These are phyloP conservation scores for Asarcornis scutulata DNA, from an alignment of 2,113 vertebrate genomes.

Conservation along the genomic window DNA sequence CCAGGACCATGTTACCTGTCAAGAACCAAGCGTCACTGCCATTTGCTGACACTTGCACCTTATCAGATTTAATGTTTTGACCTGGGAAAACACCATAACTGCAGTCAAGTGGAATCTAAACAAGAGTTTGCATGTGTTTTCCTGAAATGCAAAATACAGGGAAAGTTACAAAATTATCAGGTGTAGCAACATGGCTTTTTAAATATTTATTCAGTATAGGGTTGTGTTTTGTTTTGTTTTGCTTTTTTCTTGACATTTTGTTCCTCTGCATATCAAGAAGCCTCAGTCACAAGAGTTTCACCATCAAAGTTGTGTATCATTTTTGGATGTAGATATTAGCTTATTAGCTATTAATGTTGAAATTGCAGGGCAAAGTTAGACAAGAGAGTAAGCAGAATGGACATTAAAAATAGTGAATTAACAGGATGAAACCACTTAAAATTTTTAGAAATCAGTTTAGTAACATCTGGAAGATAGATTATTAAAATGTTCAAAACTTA, in stretches of 20 bases:
- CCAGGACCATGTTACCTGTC: neutral
- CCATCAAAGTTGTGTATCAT: neutral
- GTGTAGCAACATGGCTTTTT: neutral
- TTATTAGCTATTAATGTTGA: neutral
- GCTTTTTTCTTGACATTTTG: neutral
- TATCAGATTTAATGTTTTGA: neutral
- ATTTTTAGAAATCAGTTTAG: neutral
- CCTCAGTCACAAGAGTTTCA: neutral
- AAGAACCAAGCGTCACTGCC: neutral
- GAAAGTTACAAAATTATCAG: neutral
- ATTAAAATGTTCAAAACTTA: neutral
- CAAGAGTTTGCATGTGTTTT: neutral
- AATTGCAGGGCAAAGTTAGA: constrained; percentile 17
- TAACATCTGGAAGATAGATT: neutral
- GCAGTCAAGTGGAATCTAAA: neutral
- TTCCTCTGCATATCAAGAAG: neutral
- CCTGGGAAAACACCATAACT: neutral
- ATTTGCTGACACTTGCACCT: neutral
- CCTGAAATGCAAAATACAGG: neutral
- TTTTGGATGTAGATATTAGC: neutral
- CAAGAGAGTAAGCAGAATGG: neutral
- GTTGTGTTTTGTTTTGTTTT: neutral
- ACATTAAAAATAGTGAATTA: neutral
- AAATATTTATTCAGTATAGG: neutral
- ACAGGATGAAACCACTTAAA: neutral